These are phyloP conservation scores for Melanotaenia duboulayi DNA, from an alignment of 2,113 vertebrate genomes.

Conservation along the genomic window DNA sequence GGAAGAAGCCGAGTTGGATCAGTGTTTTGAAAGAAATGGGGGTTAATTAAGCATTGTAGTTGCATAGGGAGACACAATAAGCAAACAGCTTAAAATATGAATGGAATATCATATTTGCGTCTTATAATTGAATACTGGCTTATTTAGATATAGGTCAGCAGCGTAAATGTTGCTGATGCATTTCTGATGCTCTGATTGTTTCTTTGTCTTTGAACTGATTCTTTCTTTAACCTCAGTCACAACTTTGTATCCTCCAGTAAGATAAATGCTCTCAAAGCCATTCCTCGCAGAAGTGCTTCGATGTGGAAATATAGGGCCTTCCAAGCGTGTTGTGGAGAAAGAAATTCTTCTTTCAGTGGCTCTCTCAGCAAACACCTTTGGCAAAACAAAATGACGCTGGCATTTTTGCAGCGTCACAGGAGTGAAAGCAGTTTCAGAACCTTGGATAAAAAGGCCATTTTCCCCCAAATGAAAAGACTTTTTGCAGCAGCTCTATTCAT, in stretches of 20 bases:
- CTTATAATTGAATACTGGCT: too few relatives aligned
- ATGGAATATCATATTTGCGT: too few relatives aligned
- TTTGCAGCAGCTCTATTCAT: constrained; percentile 6
- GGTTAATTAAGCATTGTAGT: too few relatives aligned
- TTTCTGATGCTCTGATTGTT: too few relatives aligned
- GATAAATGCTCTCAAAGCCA: background rate
- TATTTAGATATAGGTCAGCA: too few relatives aligned
- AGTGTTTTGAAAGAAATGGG: too few relatives aligned
- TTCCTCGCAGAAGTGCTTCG: background rate
- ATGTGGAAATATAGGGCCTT: background rate
- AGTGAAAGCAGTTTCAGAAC: constrained; percentile 41
- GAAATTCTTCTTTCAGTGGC: constrained; percentile 45
- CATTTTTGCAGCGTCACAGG: constrained; percentile 65
- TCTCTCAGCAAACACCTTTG: constrained; percentile 26
- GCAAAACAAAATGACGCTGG: constrained; percentile 27
- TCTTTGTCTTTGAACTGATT: too few relatives aligned
- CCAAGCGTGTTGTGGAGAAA: background rate
- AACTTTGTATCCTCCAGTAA: background rate
- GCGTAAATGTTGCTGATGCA: too few relatives aligned
- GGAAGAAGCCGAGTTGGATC: too few relatives aligned
- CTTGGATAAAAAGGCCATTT: constrained; percentile 9
- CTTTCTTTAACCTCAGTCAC: background rate
- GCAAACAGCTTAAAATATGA: too few relatives aligned
- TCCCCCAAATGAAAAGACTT: constrained; percentile 15
- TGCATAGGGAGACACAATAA: too few relatives aligned